Percentiles rank a stretch among this genome's conserved stretches.
These are phyloP conservation scores for Endomychus coccineus DNA, from an alignment of 2,888 invertebrate species.

Conservation along the genomic window DNA sequence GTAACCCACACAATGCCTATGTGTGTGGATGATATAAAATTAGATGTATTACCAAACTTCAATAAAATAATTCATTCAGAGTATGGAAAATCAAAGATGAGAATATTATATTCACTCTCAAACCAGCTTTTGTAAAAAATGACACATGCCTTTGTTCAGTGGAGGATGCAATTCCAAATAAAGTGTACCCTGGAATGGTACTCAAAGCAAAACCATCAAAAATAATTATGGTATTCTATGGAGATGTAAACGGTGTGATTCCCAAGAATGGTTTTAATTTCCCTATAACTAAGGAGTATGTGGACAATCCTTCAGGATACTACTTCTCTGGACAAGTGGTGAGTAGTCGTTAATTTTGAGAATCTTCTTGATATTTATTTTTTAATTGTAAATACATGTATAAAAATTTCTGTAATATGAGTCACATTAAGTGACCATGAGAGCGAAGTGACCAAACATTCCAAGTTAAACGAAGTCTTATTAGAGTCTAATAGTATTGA, in stretches of 20 bases:
- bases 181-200: constrained; percentile 51
- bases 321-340: constrained; percentile 57
- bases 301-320: constrained; percentile 39
- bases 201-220: constrained; percentile 45
- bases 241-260: constrained; percentile 48
- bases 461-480: no score
- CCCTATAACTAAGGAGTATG: constrained; percentile 17
- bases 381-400: no score
- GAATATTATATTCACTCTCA: constrained; percentile 56
- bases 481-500: no score
- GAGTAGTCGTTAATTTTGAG: constrained; percentile 30
- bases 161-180: constrained; percentile 47
- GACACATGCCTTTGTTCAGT: constrained; percentile 48
- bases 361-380: no score
- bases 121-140: constrained; percentile 54
- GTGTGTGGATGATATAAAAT: no score
- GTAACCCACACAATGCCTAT: no score
- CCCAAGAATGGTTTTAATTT: constrained; percentile 31
- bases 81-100: constrained; percentile 49
- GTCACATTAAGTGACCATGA: no score
- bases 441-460: neutral
- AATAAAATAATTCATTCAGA: constrained; percentile 27
- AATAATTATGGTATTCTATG: constrained; percentile 54
- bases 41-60: no score
- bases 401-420: no score